phyloP scores from a whole-genome alignment of 2,113 vertebrate genomes.

The Thunnus thynnus region DNA sequence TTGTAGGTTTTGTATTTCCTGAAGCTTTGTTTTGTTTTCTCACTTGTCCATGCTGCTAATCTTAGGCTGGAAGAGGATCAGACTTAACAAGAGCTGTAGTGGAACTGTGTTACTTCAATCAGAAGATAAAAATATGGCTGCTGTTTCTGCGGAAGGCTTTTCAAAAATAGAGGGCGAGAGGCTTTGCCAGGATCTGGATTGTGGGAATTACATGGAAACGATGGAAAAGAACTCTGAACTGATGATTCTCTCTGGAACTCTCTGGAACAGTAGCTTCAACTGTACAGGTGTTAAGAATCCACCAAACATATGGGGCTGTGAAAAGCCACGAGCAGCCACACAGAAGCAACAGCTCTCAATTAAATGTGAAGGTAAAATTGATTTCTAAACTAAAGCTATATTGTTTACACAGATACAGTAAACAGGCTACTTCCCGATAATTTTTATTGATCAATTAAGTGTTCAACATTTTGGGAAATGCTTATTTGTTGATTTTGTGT shows the following conservation, averaged over 20 bases:
- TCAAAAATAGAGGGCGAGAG: rapidly evolving
- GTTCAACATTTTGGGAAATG: no score
- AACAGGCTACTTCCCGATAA: not conserved
- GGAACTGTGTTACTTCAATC: slow-evolving; percentile 54
- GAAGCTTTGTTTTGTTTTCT: not conserved
- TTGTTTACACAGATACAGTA: not conserved
- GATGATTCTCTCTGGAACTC: not conserved
- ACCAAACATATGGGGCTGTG: slow-evolving; percentile 72
- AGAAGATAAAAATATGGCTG: rapidly evolving
- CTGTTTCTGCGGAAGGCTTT: slow-evolving; percentile 45
- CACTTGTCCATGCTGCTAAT: not conserved
- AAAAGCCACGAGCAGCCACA: rapidly evolving
- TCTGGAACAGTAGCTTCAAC: slow-evolving; percentile 32
- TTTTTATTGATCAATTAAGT: not conserved
- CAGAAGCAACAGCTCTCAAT: slow-evolving; percentile 25
- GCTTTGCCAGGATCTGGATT: slow-evolving; percentile 69
- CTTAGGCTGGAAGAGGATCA: slow-evolving; percentile 57
- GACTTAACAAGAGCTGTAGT: not conserved
- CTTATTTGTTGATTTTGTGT: no score
- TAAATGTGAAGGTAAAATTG: slow-evolving; percentile 61
- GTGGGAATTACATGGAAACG: not conserved
- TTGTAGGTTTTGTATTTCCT: not conserved
- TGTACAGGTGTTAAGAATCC: not conserved
- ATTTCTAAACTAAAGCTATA: not conserved
- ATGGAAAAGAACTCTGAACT: rapidly evolving